Base-by-base conservation (phyloP, 1,140 invertebrate species). In the Lepidostoma basale region DNA sequence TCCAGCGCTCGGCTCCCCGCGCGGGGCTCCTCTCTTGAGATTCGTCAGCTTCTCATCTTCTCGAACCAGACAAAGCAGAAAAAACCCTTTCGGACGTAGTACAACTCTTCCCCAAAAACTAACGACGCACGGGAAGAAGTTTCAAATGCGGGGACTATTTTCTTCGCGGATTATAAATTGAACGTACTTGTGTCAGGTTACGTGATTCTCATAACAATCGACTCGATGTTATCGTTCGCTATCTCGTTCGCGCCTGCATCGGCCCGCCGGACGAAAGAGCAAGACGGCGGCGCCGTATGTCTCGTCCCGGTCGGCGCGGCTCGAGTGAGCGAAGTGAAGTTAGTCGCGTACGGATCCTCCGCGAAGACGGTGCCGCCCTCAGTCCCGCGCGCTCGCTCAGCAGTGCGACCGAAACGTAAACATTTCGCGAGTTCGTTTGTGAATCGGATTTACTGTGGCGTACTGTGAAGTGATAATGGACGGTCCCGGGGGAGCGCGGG, bases 401-500 rank as follows among this genome's bases (percentile, higher is more conserved):
- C 77, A 76, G 77, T 79, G 77, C 79, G 76, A 78, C 77, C 78
- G 79, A 76, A 78, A 78, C 74, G 78, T 81, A 79, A 78, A 76
- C 72, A 77, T 72, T 76, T 79, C 79, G 79, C 62, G 66, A 54
- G 49, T 69, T 58, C 22, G 62, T 62, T 45, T 58, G 64, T 66
- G 75, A 77, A 77, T 81, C 78, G 77, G 78, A 80, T 79, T 83
- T 84, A 85, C 81, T 83, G 84, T 86, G 84, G 84, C 85, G 83
- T 85, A 85, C 82, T 86, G 84, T 82, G 85, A 85, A 78, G 83
- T 86, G 74, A 85, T 86, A 81, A 91, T 90, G 89, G 89, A 90
- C 85, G 86, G 87, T 79, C 88, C 90, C 84, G 88, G 88, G 81
- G 90, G 90, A 86, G 88, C 88, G 84, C 87, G 89, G 85, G 91